These are phyloP conservation scores for Glomeris marginata DNA, from an alignment of 2,888 invertebrate species.

Conservation along the genomic window DNA sequence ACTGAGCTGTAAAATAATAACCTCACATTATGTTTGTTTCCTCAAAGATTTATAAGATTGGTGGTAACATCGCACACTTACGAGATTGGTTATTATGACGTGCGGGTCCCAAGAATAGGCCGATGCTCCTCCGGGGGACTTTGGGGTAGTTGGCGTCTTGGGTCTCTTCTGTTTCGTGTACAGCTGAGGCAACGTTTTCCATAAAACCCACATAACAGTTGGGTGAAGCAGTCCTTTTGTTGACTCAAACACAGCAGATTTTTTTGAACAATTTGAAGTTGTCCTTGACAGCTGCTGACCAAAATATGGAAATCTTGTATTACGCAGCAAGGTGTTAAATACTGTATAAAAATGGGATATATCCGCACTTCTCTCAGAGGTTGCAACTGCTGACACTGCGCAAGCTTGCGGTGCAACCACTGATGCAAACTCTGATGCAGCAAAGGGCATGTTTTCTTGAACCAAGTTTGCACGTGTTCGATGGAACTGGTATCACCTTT, in stretches of 20 bases:
- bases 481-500: background rate
- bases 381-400: background rate
- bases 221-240: too few species aligned
- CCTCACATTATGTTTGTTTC: background rate
- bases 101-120: too few species aligned
- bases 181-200: too few species aligned
- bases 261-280: background rate
- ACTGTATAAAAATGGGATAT: background rate
- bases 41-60: background rate
- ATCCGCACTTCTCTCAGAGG: background rate
- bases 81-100: background rate
- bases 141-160: too few species aligned
- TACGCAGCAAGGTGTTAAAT: background rate
- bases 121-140: too few species aligned
- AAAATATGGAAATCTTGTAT: background rate
- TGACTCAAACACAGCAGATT: too few species aligned
- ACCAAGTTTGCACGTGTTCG: slow-evolving; percentile 1
- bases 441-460: slow-evolving; percentile 6
- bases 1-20: slow-evolving; percentile 19
- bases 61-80: too few species aligned
- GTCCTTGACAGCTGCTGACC: background rate
- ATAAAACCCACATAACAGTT: too few species aligned
- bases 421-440: slow-evolving; percentile 9
- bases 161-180: too few species aligned
- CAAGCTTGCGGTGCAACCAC: slow-evolving; percentile 6